Percentiles rank a stretch among this genome's conserved stretches.
Conservation (phyloP, 2,113 vertebrate genomes). For the Nesogale talazaci region DNA sequence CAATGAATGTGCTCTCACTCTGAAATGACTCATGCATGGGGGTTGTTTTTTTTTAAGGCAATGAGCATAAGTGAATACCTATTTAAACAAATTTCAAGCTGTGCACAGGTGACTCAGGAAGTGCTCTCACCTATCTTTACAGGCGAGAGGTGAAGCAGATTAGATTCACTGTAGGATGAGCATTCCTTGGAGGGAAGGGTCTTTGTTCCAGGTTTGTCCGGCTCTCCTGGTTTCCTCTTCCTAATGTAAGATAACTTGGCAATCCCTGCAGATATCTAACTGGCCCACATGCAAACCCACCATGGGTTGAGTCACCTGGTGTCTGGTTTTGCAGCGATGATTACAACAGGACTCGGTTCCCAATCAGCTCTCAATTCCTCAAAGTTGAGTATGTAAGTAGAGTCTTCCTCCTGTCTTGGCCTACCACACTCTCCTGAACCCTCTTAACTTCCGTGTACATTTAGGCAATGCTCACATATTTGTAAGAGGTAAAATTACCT, state of each 20-base stretch:
- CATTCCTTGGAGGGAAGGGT: not conserved
- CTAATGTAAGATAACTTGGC: not conserved
- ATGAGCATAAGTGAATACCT: not conserved
- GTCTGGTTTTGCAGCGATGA: not conserved
- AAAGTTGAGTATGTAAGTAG: not conserved
- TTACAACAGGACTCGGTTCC: not conserved
- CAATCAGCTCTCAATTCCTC: slow-evolving; percentile 11
- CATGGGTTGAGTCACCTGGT: not conserved
- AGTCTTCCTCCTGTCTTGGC: not conserved
- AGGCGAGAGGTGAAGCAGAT: not conserved
- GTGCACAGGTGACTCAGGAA: not conserved
- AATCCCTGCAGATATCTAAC: not conserved
- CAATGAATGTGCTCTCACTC: too few relatives aligned
- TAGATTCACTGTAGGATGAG: not conserved
- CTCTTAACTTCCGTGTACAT: not conserved
- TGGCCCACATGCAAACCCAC: not conserved
- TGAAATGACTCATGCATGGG: too few relatives aligned
- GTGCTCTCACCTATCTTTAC: not conserved
- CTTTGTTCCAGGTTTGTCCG: not conserved
- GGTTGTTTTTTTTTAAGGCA: not conserved
- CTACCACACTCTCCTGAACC: not conserved
- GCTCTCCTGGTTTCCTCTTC: not conserved
- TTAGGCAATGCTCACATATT: not conserved
- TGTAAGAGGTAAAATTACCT: too few relatives aligned
- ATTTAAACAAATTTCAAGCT: not conserved